phyloP scores from a whole-genome alignment of 2,888 invertebrate species.

The Drosophila emarginata region DNA sequence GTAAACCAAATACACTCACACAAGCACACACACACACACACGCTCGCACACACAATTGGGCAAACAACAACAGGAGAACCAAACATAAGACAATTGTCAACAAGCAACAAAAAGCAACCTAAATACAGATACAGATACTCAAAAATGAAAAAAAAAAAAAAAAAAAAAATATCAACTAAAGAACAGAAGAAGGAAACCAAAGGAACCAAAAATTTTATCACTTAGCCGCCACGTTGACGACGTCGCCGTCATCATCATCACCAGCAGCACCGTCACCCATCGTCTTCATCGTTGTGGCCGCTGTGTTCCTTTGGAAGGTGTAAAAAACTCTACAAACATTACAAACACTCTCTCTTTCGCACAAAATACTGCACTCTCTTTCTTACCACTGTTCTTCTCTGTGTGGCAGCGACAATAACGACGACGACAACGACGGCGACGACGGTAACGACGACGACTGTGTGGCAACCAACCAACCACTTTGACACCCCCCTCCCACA shows the following conservation, averaged over 20 bases:
- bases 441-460: too few species aligned
- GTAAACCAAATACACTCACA: too few species aligned
- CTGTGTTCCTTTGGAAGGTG: constrained; percentile 55
- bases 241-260: constrained; percentile 25
- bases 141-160: constrained; percentile 4
- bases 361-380: constrained; percentile 21
- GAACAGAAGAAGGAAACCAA: constrained; percentile 12
- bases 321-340: constrained; percentile 65
- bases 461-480: constrained; percentile 41
- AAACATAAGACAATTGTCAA: constrained; percentile 52
- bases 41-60: constrained; percentile 35
- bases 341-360: constrained; percentile 29
- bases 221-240: constrained; percentile 73
- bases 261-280: constrained; percentile 4
- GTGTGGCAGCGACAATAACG: constrained; percentile 12
- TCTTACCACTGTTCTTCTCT: constrained; percentile 41
- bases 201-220: constrained; percentile 59
- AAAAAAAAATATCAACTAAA: constrained; percentile 29
- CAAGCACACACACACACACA: constrained; percentile 20
- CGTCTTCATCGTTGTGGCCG: constrained; percentile 15
- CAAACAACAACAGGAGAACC: constrained; percentile 20
- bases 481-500: constrained; percentile 53
- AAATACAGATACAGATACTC: constrained; percentile 17
- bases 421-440: constrained; percentile 3
- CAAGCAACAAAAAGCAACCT: constrained; percentile 33